phyloP scores from a whole-genome alignment of 2,113 vertebrate species.

The Zosterops lateralis region DNA sequence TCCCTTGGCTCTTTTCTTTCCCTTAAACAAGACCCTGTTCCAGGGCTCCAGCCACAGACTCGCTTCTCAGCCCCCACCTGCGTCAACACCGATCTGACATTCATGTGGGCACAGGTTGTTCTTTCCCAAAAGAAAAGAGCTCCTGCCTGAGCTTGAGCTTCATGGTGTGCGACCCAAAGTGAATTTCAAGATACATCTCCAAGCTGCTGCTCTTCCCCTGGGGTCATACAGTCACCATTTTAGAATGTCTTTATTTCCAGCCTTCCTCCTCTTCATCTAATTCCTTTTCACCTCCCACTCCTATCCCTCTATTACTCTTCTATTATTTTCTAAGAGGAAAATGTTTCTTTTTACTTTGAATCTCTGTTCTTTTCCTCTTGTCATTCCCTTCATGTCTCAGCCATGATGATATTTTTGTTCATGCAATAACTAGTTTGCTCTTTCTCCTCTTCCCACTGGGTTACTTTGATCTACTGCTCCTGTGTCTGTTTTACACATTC shows the following conservation, averaged over 20 bases:
- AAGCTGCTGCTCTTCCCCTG: slow-evolving; percentile 11
- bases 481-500: slow-evolving; percentile 24
- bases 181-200: not conserved
- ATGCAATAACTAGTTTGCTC: slow-evolving; percentile 44
- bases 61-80: not conserved
- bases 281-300: slow-evolving; percentile 36
- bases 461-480: slow-evolving; percentile 42
- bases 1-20: not conserved
- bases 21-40: not conserved
- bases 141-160: not conserved
- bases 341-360: slow-evolving; percentile 9
- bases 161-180: not conserved
- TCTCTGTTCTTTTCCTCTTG: slow-evolving; percentile 22
- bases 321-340: slow-evolving; percentile 14
- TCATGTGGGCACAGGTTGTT: fast-evolving
- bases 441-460: slow-evolving; percentile 47
- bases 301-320: slow-evolving; percentile 12
- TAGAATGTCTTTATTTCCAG: slow-evolving; percentile 8
- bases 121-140: not conserved
- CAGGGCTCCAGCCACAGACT: not conserved
- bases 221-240: slow-evolving; percentile 22
- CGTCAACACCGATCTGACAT: not conserved
- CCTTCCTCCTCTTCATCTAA: slow-evolving; percentile 30
- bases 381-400: slow-evolving; percentile 36
- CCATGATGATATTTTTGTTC: slow-evolving; percentile 26